Evolutionary conservation across 2,888 invertebrate species (phyloP).

Genomic region (Microctonus hyperodae): DNA sequence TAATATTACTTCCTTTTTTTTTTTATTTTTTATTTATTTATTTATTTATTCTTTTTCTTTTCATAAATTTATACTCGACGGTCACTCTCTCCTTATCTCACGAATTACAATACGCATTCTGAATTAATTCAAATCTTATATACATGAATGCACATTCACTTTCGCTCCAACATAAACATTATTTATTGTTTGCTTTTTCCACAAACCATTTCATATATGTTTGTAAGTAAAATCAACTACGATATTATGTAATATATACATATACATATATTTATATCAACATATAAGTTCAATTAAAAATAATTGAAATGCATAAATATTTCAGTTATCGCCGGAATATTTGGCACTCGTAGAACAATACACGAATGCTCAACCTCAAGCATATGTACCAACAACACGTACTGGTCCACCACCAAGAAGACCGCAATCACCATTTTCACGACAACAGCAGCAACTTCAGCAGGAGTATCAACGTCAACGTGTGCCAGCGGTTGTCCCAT

Average conservation of each 20-base stretch:
- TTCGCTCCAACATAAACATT: neutral
- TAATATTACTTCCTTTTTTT: neutral
- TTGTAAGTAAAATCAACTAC: neutral
- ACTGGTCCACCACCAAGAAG: constrained; percentile 46
- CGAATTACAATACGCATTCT: neutral
- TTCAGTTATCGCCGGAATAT: constrained; percentile 58
- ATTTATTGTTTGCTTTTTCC: neutral
- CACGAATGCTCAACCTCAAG: constrained; percentile 44
- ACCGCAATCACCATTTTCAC: constrained; percentile 51
- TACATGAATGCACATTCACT: neutral
- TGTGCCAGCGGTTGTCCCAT: constrained; percentile 53
- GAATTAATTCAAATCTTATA: neutral
- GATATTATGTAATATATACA: neutral
- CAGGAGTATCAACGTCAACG: constrained; percentile 56
- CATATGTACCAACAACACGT: constrained; percentile 27
- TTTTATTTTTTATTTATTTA: too few species aligned
- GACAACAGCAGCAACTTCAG: constrained; percentile 57
- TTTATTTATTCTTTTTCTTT: neutral
- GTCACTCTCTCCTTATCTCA: neutral
- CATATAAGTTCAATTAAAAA: too few species aligned
- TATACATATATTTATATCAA: too few species aligned
- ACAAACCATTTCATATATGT: neutral
- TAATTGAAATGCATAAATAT: constrained; percentile 31
- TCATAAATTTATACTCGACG: neutral
- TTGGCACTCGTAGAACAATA: constrained; percentile 54